Evolutionary conservation across 2,888 invertebrate genomes (phyloP).

Genomic region (Podabrus alpinus): DNA sequence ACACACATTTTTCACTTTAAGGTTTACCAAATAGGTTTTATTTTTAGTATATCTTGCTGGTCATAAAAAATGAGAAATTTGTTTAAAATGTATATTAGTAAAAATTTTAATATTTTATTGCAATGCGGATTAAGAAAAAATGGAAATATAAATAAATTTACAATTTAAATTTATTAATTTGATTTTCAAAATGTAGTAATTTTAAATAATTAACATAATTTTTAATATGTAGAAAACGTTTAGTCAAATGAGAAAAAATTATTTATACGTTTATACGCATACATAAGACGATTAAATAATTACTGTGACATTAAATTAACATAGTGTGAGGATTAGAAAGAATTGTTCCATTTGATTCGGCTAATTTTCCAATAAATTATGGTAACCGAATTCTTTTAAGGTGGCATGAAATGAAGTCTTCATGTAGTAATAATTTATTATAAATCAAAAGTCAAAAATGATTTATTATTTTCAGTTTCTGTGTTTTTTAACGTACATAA

Average conservation of each 20-base stretch:
- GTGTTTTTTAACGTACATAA: neutral
- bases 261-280: neutral
- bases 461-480: neutral
- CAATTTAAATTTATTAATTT: neutral
- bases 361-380: neutral
- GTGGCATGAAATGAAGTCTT: neutral
- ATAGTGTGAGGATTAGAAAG: neutral
- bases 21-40: conserved; percentile 33
- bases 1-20: conserved; percentile 47
- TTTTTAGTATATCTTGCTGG: conserved; percentile 28
- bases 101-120: neutral
- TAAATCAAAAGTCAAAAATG: neutral
- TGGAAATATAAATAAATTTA: conserved; percentile 11
- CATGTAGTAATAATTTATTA: neutral
- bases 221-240: neutral
- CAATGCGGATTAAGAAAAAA: neutral
- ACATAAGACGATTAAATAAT: neutral
- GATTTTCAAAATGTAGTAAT: neutral
- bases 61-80: neutral
- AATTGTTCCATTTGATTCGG: neutral
- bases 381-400: no score
- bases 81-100: neutral
- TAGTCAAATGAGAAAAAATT: neutral
- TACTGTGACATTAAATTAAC: neutral
- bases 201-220: neutral